These are phyloP conservation scores for Kryptolebias ocellatus DNA, from an alignment of 2,797 vertebrate species.

Conservation along the genomic window DNA sequence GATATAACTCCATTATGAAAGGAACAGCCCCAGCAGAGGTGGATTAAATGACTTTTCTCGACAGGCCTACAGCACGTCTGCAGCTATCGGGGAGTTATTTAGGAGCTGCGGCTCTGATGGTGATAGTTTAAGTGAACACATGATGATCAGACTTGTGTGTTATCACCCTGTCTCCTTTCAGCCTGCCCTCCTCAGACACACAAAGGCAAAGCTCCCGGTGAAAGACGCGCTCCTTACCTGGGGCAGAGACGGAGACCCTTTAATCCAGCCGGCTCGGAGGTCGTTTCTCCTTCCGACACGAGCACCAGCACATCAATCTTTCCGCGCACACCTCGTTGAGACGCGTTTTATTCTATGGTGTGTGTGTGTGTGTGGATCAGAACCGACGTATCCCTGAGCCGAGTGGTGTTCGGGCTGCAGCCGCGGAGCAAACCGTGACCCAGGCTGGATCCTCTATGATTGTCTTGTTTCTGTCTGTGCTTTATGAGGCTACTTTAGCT, in stretches of 20 bases:
- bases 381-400: slow-evolving; percentile 25
- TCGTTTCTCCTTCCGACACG: slow-evolving; percentile 48
- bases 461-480: slow-evolving; percentile 48
- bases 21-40: slow-evolving; percentile 11
- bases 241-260: slow-evolving; percentile 71
- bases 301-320: slow-evolving; percentile 63
- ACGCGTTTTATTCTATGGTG: not conserved
- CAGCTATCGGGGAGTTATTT: slow-evolving; percentile 19
- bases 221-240: slow-evolving; percentile 79
- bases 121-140: slow-evolving; percentile 26
- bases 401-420: slow-evolving; percentile 37
- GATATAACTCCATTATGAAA: not conserved
- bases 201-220: slow-evolving; percentile 57
- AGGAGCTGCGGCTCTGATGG: slow-evolving; percentile 28
- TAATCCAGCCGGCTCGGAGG: slow-evolving; percentile 63
- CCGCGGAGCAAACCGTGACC: slow-evolving; percentile 5
- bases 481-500: slow-evolving; percentile 48
- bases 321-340: slow-evolving; percentile 48
- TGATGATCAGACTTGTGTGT: slow-evolving; percentile 24
- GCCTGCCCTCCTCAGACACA: slow-evolving; percentile 33
- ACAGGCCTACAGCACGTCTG: not conserved
- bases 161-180: slow-evolving; percentile 32
- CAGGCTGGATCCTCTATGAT: slow-evolving; percentile 36
- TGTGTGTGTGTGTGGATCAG: slow-evolving; percentile 10
- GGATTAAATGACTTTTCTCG: not conserved